Evolutionary conservation across 2,888 invertebrate species (phyloP).

Genomic region (Stenolophus ochropezus): DNA sequence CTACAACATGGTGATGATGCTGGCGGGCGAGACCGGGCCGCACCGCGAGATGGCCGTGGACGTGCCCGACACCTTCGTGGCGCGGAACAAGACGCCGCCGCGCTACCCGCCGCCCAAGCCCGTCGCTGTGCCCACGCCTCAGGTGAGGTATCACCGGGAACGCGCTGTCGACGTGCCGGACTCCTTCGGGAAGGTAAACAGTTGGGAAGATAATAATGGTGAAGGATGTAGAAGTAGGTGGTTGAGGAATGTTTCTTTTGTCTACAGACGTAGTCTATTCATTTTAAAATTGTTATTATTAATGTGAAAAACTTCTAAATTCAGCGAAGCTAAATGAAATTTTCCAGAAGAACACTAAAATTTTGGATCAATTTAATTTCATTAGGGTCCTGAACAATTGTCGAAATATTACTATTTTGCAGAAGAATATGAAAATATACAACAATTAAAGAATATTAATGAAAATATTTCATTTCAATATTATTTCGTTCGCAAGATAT

Average conservation of each 20-base stretch:
- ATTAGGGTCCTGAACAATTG: no score
- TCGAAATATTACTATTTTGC: no score
- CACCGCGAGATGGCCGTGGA: slow-evolving; percentile 99
- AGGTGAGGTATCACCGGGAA: slow-evolving; percentile 76
- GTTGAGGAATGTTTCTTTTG: not conserved
- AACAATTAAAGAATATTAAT: no score
- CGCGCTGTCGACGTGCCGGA: slow-evolving; percentile 92
- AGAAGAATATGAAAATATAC: no score
- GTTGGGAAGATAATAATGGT: not conserved
- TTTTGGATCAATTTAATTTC: no score
- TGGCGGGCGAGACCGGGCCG: slow-evolving; percentile 93
- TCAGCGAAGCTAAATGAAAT: no score
- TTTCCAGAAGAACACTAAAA: no score
- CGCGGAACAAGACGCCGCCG: slow-evolving; percentile 92
- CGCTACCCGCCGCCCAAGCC: slow-evolving; percentile 90
- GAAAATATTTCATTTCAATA: no score
- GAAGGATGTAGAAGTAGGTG: not conserved
- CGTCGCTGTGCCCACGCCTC: slow-evolving; percentile 68
- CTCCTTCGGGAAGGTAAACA: slow-evolving; percentile 39
- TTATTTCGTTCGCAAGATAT: no score
- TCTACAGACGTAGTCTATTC: no score
- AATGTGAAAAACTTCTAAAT: no score
- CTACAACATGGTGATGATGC: slow-evolving; percentile 87
- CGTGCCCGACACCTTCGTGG: slow-evolving; percentile 95
- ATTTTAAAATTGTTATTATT: no score